Base-by-base conservation (phyloP, 2,888 invertebrate genomes). In the Myathropa florea region DNA sequence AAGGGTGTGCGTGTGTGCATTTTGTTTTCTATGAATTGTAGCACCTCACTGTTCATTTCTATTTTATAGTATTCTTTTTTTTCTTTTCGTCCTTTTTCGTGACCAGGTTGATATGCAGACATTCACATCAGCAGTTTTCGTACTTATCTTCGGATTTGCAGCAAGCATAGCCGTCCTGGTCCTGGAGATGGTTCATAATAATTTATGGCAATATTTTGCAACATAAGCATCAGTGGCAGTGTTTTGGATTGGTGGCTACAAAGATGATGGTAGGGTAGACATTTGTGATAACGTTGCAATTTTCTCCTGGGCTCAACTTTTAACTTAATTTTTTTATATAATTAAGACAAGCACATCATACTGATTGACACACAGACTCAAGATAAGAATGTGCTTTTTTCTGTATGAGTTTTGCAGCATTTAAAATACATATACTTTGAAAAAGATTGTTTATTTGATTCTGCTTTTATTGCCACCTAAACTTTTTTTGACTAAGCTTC, bases 41-140 rank as follows among this genome's bases (percentile, higher is more conserved):
- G 83, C 76, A 83, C 72, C 87, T 83, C 84, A 76, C 71, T 85
- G 63, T 80, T 71, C 79, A 83, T 83, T 60, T 86, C 78, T 30
- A 83, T 59, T 79, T 83, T 53, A 76, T 79, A 72, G 57, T 77
- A 71, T 59, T 59, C 30, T 59, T 65, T 70, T 73, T 73, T 53
- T 73, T 73, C 64, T 26, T 30, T 68, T 55, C 64, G 26, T 36
- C 82, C 65, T 82, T 82, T 93, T 94, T 63, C 55, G 65, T 86
- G 63, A 65, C 83, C 91, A 94, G 85, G 95, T 95, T 36, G 93
- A 93, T 63, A 92, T 95, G 75, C 92, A 92, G 28, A 95, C 95
- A 89, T 94, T 95, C 89, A 94, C 94, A 46, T 94, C 94, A 79
- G 94, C 95, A 0, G 91, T 95, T 14, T 89, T 94, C 18, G 92